phyloP scores from a whole-genome alignment of 2,113 vertebrate genomes.

The Phyllopteryx taeniolatus region DNA sequence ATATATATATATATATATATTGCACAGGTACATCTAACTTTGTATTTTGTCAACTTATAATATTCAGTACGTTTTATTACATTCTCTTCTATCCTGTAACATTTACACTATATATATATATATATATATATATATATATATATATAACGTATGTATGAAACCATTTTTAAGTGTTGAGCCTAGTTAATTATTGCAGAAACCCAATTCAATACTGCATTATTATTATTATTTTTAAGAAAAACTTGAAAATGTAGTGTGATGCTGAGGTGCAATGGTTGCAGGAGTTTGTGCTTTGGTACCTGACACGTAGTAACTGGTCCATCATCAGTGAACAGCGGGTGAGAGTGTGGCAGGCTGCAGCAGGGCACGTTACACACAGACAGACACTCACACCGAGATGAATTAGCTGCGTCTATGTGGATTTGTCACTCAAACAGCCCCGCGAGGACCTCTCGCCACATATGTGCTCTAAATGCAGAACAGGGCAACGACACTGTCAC shows the following conservation, averaged over 20 bases:
- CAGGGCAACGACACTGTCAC: slow-evolving; percentile 6
- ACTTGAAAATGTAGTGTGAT: background rate
- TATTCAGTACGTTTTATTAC: background rate
- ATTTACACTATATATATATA: slow-evolving; percentile 6
- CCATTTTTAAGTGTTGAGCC: slow-evolving; percentile 15
- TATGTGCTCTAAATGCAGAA: background rate
- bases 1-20: background rate
- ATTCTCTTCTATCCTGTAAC: slow-evolving; percentile 32
- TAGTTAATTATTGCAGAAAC: slow-evolving; percentile 9
- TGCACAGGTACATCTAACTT: background rate
- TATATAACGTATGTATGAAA: slow-evolving; percentile 25
- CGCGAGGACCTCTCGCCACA: slow-evolving; percentile 16
- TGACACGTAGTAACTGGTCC: slow-evolving; percentile 27
- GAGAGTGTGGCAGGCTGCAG: slow-evolving; percentile 36
- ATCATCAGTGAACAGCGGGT: slow-evolving; percentile 44
- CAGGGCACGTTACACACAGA: slow-evolving; percentile 46
- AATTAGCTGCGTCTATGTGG: slow-evolving; percentile 61
- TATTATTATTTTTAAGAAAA: background rate
- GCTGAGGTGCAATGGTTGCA: background rate
- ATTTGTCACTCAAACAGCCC: slow-evolving; percentile 38
- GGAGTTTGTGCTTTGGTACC: slow-evolving; percentile 12
- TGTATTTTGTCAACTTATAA: too few species aligned
- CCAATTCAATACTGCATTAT: slow-evolving; percentile 7
- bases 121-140: too few species aligned
- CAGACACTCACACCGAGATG: slow-evolving; percentile 47